Evolutionary conservation across 2,797 vertebrate genomes (phyloP).

Genomic region (Setipinna tenuifilis): DNA sequence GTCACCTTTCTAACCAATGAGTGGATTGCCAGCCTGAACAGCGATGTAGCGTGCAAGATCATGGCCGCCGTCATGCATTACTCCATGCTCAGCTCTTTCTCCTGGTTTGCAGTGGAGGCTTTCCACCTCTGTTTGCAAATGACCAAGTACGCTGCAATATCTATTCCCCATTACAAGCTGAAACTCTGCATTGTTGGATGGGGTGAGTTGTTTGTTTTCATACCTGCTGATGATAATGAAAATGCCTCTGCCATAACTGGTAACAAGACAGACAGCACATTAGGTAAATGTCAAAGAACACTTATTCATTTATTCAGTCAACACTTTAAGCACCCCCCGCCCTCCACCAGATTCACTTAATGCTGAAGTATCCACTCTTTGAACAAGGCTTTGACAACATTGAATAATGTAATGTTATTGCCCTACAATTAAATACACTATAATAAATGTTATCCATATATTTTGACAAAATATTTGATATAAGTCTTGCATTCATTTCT

Average conservation of each 20-base stretch:
- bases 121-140: slow-evolving; percentile 72
- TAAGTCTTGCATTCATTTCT: not conserved
- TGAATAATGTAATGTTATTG: not conserved
- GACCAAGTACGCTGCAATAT: slow-evolving; percentile 18
- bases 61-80: slow-evolving; percentile 72
- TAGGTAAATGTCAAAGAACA: not conserved
- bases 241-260: not conserved
- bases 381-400: not conserved
- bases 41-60: slow-evolving; percentile 49
- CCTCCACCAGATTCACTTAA: no score
- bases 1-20: slow-evolving; percentile 69
- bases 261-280: not conserved
- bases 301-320: no score
- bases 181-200: slow-evolving; percentile 67
- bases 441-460: not conserved
- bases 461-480: not conserved
- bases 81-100: slow-evolving; percentile 70
- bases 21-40: slow-evolving; percentile 50
- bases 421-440: not conserved
- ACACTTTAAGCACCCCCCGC: no score
- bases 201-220: slow-evolving; percentile 59
- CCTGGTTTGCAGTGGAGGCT: slow-evolving; percentile 71
- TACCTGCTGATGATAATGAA: not conserved
- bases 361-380: no score
- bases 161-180: slow-evolving; percentile 59